These are phyloP conservation scores for Virgularia gustaviana DNA, from an alignment of 92 coral and sea anemone species.

Conservation along the genomic window DNA sequence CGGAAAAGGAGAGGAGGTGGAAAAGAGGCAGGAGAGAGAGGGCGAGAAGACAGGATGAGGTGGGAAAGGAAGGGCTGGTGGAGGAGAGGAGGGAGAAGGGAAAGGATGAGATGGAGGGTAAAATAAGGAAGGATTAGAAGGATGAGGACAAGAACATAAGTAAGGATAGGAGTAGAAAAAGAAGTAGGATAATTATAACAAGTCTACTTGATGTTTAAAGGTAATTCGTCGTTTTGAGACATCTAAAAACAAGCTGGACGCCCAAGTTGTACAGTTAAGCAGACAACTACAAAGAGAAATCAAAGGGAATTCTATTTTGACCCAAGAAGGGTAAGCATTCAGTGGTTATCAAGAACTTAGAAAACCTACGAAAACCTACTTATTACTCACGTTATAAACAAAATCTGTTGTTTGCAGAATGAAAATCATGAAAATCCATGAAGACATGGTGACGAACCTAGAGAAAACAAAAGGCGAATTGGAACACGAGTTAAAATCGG, in stretches of 20 bases:
- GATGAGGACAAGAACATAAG: no score
- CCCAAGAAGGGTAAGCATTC: constrained; percentile 86
- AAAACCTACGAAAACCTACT: not conserved
- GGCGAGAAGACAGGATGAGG: no score
- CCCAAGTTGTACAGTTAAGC: constrained; percentile 85
- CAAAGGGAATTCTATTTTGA: constrained; percentile 70
- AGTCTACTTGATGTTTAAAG: not conserved
- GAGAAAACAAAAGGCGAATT: constrained; percentile 45
- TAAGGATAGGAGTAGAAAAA: no score
- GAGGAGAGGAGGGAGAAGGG: no score
- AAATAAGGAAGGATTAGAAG: no score
- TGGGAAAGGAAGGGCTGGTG: no score
- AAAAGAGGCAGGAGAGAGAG: no score
- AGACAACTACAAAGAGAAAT: constrained; percentile 89
- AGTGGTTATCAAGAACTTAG: not conserved
- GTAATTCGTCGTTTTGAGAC: constrained; percentile 74
- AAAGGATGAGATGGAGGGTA: no score
- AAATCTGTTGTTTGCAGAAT: constrained; percentile 44
- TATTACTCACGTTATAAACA: not conserved
- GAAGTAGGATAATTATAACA: not conserved
- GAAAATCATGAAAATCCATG: constrained; percentile 80
- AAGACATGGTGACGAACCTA: constrained; percentile 58
- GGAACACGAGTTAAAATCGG: constrained; percentile 50
- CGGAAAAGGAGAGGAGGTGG: no score
- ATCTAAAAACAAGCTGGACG: constrained; percentile 77